Conservation (phyloP, 1,140 invertebrate species). For the Neotoxoptera formosana region DNA sequence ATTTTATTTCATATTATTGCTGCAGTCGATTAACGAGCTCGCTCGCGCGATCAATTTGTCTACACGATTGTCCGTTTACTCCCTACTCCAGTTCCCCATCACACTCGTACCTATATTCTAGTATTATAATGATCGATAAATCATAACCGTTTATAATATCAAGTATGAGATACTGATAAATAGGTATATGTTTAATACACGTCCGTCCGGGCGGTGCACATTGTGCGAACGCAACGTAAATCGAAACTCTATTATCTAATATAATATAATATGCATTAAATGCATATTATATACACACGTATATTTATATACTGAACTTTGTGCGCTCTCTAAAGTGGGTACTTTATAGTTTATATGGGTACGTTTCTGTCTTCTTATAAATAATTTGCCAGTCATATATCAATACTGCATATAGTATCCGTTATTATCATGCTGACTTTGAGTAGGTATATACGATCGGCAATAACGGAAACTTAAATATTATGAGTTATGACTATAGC, state of each 20-base stretch:
- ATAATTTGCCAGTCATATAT: slow-evolving; percentile 7
- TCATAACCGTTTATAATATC: slow-evolving; percentile 12
- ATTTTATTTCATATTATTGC: not conserved
- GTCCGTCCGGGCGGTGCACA: not conserved
- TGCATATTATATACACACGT: not conserved
- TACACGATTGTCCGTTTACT: not conserved
- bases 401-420: not conserved
- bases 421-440: slow-evolving; percentile 11
- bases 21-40: not conserved
- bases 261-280: not conserved
- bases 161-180: slow-evolving; percentile 1
- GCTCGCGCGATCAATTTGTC: not conserved
- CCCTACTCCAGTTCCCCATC: not conserved
- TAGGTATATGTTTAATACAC: not conserved
- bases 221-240: not conserved
- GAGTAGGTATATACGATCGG: not conserved
- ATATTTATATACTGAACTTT: not conserved
- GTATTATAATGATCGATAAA: not conserved
- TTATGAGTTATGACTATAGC: not conserved
- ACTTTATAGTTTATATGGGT: not conserved
- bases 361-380: not conserved
- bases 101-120: not conserved
- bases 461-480: not conserved
- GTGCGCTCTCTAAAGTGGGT: not conserved
- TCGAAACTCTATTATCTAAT: slow-evolving; percentile 8